A percentile compares a stretch with the other conserved stretches of the same genome.
These are phyloP conservation scores for Oreocharis arfaki DNA, from an alignment of 2,113 vertebrate genomes.

Conservation along the genomic window DNA sequence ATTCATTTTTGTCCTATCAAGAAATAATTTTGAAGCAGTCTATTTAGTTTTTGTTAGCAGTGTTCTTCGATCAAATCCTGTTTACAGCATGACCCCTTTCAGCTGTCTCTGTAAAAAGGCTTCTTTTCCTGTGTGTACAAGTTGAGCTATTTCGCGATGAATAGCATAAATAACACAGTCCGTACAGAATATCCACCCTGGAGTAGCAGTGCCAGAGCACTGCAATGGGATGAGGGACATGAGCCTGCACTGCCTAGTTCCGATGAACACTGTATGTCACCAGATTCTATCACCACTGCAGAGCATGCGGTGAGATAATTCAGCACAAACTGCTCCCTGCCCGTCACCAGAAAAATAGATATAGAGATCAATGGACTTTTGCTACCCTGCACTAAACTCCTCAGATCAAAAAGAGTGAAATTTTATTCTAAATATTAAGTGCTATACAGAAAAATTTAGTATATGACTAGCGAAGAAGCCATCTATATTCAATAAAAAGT, in stretches of 20 bases:
- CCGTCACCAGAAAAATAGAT: not conserved
- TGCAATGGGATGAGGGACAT: not conserved
- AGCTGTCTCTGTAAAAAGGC: not conserved
- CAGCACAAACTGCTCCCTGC: not conserved
- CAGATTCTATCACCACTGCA: not conserved
- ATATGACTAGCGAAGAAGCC: not conserved
- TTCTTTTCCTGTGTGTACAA: not conserved
- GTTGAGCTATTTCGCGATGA: not conserved
- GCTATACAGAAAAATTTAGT: not conserved
- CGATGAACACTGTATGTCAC: not conserved
- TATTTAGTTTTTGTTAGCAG: not conserved
- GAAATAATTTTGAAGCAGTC: not conserved
- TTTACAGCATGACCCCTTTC: not conserved
- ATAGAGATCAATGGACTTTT: not conserved
- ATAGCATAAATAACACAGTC: not conserved
- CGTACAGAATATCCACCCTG: not conserved
- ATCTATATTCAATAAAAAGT: not conserved
- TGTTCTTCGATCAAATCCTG: not conserved
- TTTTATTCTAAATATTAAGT: not conserved
- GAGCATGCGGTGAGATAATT: not conserved
- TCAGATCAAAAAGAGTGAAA: not conserved
- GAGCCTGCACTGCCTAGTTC: not conserved
- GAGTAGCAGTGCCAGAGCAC: not conserved
- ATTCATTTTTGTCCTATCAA: not conserved
- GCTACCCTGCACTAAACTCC: not conserved